These are phyloP conservation scores for Scortum barcoo DNA, from an alignment of 2,113 vertebrate species.

Conservation along the genomic window DNA sequence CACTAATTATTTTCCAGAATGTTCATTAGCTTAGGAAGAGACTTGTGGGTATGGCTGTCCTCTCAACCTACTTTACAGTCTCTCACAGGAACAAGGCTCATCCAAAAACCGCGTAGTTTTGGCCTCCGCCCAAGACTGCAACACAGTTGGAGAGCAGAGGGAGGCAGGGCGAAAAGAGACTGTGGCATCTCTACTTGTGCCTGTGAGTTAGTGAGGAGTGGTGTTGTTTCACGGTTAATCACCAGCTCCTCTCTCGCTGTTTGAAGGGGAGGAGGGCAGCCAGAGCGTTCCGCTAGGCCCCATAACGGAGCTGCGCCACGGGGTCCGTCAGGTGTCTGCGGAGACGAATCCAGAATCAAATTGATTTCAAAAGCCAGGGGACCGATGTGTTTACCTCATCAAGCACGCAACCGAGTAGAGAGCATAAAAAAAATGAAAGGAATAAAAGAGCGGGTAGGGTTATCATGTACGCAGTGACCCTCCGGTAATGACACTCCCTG, in stretches of 20 bases:
- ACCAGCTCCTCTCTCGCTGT: conserved; percentile 35
- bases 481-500: conserved; percentile 68
- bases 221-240: conserved; percentile 62
- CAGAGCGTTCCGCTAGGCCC: conserved; percentile 24
- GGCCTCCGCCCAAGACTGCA: conserved; percentile 59
- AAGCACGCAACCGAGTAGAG: conserved; percentile 66
- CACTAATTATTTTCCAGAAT: conserved; percentile 63
- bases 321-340: conserved; percentile 57
- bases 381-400: conserved; percentile 74
- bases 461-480: conserved; percentile 61
- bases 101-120: conserved; percentile 56
- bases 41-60: conserved; percentile 58
- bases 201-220: conserved; percentile 50
- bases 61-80: conserved; percentile 68
- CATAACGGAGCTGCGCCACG: conserved; percentile 42
- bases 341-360: conserved; percentile 62
- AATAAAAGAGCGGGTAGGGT: conserved; percentile 65
- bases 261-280: conserved; percentile 50
- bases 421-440: conserved; percentile 73
- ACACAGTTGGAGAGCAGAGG: conserved; percentile 39
- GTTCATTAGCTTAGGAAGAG: conserved; percentile 59
- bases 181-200: conserved; percentile 40
- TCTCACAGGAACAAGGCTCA: conserved; percentile 67
- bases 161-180: conserved; percentile 33
- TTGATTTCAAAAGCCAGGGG: conserved; percentile 76